Evolutionary conservation across 2,113 vertebrate species (phyloP).

Genomic region (Heloderma charlesbogerti): DNA sequence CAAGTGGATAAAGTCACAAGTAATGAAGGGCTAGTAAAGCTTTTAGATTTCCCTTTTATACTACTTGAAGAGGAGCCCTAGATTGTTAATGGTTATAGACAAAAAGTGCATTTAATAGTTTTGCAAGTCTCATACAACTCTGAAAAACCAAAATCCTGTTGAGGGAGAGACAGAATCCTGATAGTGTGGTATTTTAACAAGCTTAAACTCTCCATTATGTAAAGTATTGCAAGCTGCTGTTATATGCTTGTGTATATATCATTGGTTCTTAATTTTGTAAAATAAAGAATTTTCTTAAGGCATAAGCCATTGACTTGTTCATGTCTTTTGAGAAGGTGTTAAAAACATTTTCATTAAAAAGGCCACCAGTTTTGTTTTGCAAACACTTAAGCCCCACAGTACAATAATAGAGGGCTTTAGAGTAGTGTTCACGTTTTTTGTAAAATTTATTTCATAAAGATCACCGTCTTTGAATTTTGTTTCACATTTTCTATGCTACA

Average conservation of each 20-base stretch:
- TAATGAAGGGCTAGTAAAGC: conserved; percentile 36
- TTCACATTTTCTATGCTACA: not conserved
- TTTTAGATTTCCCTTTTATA: conserved; percentile 45
- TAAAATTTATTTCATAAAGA: not conserved
- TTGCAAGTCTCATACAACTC: conserved; percentile 48
- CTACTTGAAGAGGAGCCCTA: conserved; percentile 36
- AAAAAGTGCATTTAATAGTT: conserved; percentile 43
- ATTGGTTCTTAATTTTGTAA: conserved; percentile 87
- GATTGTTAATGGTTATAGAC: conserved; percentile 47
- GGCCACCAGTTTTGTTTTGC: not conserved
- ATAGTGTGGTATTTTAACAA: conserved; percentile 73
- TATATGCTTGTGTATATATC: conserved; percentile 86
- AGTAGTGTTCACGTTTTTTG: not conserved
- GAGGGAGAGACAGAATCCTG: conserved; percentile 13
- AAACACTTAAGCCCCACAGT: not conserved
- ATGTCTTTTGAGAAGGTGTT: not conserved
- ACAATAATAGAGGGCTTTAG: not conserved
- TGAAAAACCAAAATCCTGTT: conserved; percentile 44
- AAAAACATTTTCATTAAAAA: not conserved
- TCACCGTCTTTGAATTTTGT: not conserved
- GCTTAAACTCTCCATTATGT: conserved; percentile 62
- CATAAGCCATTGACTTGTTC: not conserved
- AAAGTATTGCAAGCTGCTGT: conserved; percentile 76
- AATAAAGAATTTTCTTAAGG: conserved; percentile 82
- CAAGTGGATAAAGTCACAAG: conserved; percentile 19